Conservation (phyloP, 1,140 invertebrate species). For the Orius insidiosus region DNA sequence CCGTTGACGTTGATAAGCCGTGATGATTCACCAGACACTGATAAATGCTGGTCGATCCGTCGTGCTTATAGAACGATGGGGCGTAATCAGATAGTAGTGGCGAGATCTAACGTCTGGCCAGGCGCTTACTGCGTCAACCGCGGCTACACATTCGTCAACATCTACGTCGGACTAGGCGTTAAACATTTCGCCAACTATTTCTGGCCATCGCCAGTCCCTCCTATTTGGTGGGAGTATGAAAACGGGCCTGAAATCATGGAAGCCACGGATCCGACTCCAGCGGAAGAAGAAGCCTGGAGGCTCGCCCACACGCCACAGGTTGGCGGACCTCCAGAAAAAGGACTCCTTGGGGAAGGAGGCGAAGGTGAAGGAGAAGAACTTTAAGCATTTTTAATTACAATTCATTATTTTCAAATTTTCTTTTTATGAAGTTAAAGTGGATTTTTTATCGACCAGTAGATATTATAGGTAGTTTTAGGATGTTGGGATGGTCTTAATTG, state of each 20-base stretch:
- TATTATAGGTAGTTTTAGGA: too few species aligned
- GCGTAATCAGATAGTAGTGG: slow-evolving; percentile 39
- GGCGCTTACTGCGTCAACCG: slow-evolving; percentile 50
- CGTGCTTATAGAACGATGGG: slow-evolving; percentile 32
- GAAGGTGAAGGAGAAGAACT: slow-evolving; percentile 5
- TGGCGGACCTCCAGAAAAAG: neutral
- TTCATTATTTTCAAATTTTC: too few species aligned
- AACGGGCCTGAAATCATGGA: slow-evolving; percentile 12
- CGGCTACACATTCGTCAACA: slow-evolving; percentile 20
- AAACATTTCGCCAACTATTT: slow-evolving; percentile 1
- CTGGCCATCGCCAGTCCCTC: neutral
- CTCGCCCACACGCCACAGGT: slow-evolving; percentile 4
- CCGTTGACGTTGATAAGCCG: slow-evolving; percentile 45
- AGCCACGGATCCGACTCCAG: slow-evolving; percentile 5
- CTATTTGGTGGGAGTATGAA: neutral
- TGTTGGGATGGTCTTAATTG: too few species aligned
- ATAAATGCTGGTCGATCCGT: slow-evolving; percentile 45
- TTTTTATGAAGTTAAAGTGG: too few species aligned
- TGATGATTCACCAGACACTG: slow-evolving; percentile 36
- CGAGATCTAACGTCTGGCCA: slow-evolving; percentile 57
- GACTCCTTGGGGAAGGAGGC: neutral
- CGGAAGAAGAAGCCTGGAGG: slow-evolving; percentile 10
- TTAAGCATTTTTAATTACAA: too few species aligned
- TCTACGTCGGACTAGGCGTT: slow-evolving; percentile 9
- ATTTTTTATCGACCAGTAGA: too few species aligned